Percentiles rank a stretch among this genome's conserved stretches.
Evolutionary conservation across 2,797 vertebrate species (phyloP).

Genomic region (Muscicapa comitata): DNA sequence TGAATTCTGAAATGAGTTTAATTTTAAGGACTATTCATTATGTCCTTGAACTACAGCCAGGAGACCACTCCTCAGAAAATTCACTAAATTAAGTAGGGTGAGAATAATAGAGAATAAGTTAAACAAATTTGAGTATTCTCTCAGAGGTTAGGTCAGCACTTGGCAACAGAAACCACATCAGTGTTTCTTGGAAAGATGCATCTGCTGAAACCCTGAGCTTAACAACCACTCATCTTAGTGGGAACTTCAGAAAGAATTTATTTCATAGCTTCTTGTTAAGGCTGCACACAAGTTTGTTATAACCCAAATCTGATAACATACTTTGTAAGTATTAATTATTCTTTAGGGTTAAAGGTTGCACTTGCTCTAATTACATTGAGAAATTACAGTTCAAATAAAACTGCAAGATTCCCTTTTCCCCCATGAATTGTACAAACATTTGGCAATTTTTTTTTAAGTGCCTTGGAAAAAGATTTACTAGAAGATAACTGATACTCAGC

Average conservation of each 20-base stretch:
- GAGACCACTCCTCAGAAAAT: constrained; percentile 32
- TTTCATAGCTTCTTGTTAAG: not conserved
- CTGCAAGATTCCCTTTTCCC: not conserved
- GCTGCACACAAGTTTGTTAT: not conserved
- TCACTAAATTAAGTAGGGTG: constrained; percentile 8
- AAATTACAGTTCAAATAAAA: not conserved
- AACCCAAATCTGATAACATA: not conserved
- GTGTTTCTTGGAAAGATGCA: not conserved
- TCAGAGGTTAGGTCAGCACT: not conserved
- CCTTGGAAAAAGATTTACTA: not conserved
- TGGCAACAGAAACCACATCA: not conserved
- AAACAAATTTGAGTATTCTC: not conserved
- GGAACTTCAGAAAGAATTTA: not conserved
- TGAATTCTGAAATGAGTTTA: constrained; percentile 17
- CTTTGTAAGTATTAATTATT: not conserved
- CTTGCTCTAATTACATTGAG: not conserved
- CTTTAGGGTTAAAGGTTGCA: not conserved
- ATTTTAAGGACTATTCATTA: not conserved
- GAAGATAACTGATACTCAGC: not conserved
- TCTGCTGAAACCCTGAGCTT: not conserved
- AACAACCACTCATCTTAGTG: not conserved
- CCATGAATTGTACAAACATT: not conserved
- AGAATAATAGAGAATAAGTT: not conserved
- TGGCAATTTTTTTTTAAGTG: not conserved
- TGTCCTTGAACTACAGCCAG: not conserved